These are phyloP conservation scores for Alviniconcha marisindica DNA, from an alignment of 1,140 invertebrate genomes.

Conservation along the genomic window DNA sequence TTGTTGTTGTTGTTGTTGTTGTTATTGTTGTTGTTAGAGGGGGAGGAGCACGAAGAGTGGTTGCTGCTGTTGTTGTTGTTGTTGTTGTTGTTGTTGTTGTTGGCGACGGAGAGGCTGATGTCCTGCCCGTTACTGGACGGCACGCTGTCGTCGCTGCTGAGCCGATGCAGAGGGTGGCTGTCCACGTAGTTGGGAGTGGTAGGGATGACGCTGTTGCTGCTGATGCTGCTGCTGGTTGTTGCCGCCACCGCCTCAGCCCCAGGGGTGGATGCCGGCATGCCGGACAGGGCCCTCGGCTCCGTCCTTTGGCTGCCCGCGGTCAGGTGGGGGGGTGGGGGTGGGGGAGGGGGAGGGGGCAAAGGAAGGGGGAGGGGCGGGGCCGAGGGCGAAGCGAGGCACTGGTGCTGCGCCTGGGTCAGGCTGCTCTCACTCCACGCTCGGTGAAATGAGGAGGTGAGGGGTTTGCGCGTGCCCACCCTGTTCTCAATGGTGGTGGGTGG, in stretches of 20 bases:
- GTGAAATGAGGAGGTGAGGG: background rate
- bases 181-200: constrained; percentile 7
- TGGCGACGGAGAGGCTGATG: background rate
- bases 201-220: constrained; percentile 11
- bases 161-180: constrained; percentile 35
- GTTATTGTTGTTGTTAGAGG: background rate
- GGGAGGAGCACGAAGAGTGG: too few species aligned
- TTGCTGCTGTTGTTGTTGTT: background rate
- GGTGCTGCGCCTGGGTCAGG: background rate
- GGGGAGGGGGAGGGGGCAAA: background rate
- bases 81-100: background rate
- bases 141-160: constrained; percentile 41
- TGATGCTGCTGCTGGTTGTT: background rate
- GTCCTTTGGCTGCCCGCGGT: background rate
- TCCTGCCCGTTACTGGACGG: constrained; percentile 7
- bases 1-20: background rate
- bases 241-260: constrained; percentile 9
- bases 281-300: constrained; percentile 4
- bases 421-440: constrained; percentile 20
- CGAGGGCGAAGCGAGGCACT: background rate
- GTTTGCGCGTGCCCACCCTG: constrained; percentile 4
- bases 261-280: constrained; percentile 2
- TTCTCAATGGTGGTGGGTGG: constrained; percentile 6
- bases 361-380: background rate
- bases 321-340: background rate